A percentile compares a stretch with the other conserved stretches of the same genome.
phyloP scores from a whole-genome alignment of 2,888 invertebrate genomes.

The Muscina levida region DNA sequence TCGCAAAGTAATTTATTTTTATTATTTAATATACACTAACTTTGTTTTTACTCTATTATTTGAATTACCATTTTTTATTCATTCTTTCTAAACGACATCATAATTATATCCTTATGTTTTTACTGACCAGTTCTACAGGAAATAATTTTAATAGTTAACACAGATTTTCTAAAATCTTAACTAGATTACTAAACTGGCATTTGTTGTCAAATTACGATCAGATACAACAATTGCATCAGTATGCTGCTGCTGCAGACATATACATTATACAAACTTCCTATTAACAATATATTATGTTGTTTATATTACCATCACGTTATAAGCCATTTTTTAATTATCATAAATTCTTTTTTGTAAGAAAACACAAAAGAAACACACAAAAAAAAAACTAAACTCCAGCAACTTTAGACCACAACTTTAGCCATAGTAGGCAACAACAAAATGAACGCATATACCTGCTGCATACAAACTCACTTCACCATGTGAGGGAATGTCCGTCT shows the following conservation, averaged over 20 bases:
- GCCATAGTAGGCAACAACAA: slow-evolving; percentile 4
- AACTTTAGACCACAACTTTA: slow-evolving; percentile 17
- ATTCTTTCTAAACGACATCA: too few relatives aligned
- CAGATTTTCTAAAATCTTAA: background rate
- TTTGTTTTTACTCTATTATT: too few relatives aligned
- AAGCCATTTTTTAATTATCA: slow-evolving; percentile 52
- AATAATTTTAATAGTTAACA: background rate
- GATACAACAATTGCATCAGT: background rate
- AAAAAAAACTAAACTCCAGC: slow-evolving; percentile 39
- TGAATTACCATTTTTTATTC: too few relatives aligned
- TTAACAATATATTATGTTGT: slow-evolving; percentile 50
- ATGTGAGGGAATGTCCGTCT: slow-evolving; percentile 4
- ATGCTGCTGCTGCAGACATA: background rate
- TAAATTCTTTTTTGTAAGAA: slow-evolving; percentile 25
- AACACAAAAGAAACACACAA: background rate
- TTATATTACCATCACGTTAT: slow-evolving; percentile 45
- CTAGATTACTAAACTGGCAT: background rate
- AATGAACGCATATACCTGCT: too few relatives aligned
- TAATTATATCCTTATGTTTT: too few relatives aligned
- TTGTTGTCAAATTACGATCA: background rate
- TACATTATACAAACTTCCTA: slow-evolving; percentile 12
- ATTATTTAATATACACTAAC: too few relatives aligned
- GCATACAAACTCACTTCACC: too few relatives aligned
- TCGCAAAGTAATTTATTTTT: too few relatives aligned
- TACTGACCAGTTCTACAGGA: background rate